Conservation (phyloP, 2,888 invertebrate genomes). For the Drosophila paranaensis region DNA sequence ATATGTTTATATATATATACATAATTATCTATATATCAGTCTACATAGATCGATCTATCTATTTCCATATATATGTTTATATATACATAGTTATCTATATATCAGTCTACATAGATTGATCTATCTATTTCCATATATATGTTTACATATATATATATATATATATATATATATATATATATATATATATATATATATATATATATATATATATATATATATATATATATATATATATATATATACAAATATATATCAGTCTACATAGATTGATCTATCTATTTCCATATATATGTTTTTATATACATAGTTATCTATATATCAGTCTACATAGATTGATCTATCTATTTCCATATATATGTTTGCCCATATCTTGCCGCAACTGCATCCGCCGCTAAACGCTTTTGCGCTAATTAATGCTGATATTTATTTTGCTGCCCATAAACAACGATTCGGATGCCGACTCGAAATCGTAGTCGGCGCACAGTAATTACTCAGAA, state of each 20-base stretch:
- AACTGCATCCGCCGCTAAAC: constrained; percentile 57
- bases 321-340: no score
- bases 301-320: background rate
- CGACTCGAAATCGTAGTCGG: background rate
- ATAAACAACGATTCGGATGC: constrained; percentile 38
- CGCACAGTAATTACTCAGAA: constrained; percentile 70
- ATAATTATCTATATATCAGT: no score
- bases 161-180: constrained; percentile 10
- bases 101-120: no score
- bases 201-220: no score
- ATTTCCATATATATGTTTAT: no score
- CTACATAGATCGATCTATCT: no score
- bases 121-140: no score
- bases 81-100: no score
- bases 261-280: no score
- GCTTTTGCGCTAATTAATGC: constrained; percentile 68
- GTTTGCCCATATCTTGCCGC: background rate
- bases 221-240: constrained; percentile 14
- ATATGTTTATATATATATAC: constrained; percentile 9
- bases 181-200: no score
- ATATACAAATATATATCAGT: background rate
- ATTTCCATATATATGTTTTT: background rate
- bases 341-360: no score
- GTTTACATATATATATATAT: no score
- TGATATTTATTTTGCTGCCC: constrained; percentile 59